phyloP scores from a whole-genome alignment of 1,140 invertebrate genomes.

The Lordiphosa clarofinis region DNA sequence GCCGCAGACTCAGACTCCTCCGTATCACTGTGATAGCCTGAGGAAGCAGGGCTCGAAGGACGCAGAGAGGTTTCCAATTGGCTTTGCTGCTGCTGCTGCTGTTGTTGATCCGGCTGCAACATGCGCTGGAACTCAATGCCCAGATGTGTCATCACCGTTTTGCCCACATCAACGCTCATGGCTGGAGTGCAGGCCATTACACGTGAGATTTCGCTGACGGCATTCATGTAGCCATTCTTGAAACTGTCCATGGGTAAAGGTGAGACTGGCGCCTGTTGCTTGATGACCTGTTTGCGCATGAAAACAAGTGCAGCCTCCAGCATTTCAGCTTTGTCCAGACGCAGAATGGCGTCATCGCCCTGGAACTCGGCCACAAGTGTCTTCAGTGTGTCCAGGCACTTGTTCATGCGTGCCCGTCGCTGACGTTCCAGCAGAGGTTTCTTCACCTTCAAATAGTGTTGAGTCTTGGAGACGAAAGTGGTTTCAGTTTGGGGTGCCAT shows the following conservation, averaged over 20 bases:
- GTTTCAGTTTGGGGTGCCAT: conserved; percentile 65
- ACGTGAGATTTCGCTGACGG: conserved; percentile 93
- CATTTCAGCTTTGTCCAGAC: conserved; percentile 98
- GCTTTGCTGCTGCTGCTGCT: conserved; percentile 18
- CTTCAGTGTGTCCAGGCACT: conserved; percentile 95
- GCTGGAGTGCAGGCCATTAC: conserved; percentile 91
- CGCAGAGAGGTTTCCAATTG: conserved; percentile 44
- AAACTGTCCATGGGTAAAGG: conserved; percentile 85
- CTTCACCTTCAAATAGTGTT: conserved; percentile 95
- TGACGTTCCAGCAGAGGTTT: conserved; percentile 97
- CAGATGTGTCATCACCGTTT: conserved; percentile 93
- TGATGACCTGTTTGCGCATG: conserved; percentile 81
- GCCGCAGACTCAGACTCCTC: conserved; percentile 48
- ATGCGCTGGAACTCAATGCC: conserved; percentile 90
- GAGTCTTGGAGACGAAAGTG: conserved; percentile 85
- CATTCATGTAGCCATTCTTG: conserved; percentile 93
- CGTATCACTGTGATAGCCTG: conserved; percentile 72
- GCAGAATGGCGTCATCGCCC: conserved; percentile 93
- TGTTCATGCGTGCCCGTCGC: conserved; percentile 95
- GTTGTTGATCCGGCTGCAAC: conserved; percentile 45
- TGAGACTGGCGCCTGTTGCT: conserved; percentile 79
- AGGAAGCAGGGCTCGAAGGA: conserved; percentile 68
- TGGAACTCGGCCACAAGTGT: conserved; percentile 94
- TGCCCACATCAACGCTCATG: conserved; percentile 90
- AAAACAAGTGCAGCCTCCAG: conserved; percentile 94